A percentile compares a stretch with the other conserved stretches of the same genome.
These are phyloP conservation scores for Drosophila suzukii DNA, from an alignment of 1,140 invertebrate genomes.

Conservation along the genomic window DNA sequence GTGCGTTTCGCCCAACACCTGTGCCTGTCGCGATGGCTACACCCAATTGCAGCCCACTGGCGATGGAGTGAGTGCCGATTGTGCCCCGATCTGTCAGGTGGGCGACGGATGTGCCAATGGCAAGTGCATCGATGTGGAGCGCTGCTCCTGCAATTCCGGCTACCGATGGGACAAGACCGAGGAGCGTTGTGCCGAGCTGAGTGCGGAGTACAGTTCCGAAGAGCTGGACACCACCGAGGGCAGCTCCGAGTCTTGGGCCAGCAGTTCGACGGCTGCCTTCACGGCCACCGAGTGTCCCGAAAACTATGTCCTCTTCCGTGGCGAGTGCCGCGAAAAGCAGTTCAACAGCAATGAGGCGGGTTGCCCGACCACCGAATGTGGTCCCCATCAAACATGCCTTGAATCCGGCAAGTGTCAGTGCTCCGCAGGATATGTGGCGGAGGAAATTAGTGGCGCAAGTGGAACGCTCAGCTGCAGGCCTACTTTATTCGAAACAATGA, in stretches of 20 bases:
- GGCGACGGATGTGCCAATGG: conserved; percentile 60
- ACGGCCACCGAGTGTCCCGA: conserved; percentile 26
- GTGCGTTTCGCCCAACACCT: conserved; percentile 64
- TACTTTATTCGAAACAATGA: conserved; percentile 43
- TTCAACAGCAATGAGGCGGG: conserved; percentile 64
- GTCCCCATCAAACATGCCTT: conserved; percentile 50
- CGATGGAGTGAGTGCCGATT: conserved; percentile 58
- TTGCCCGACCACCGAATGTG: conserved; percentile 50
- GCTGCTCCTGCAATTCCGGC: conserved; percentile 51
- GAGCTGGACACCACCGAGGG: conserved; percentile 13
- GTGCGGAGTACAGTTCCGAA: conserved; percentile 10
- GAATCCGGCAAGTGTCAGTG: conserved; percentile 44
- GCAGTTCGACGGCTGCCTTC: conserved; percentile 12
- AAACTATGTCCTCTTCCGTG: conserved; percentile 55
- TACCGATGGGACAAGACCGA: conserved; percentile 45
- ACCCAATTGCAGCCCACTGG: conserved; percentile 29
- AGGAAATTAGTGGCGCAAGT: conserved; percentile 15
- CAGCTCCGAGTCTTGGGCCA: background rate
- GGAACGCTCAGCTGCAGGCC: conserved; percentile 39
- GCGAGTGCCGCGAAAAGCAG: conserved; percentile 59
- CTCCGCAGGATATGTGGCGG: conserved; percentile 41
- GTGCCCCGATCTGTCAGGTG: conserved; percentile 51
- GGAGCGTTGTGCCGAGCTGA: conserved; percentile 26
- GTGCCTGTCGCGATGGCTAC: conserved; percentile 58
- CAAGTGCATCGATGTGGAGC: conserved; percentile 54